Evolutionary conservation across 2,113 vertebrate genomes (phyloP), one percentile per base, ranked within the genome.

Genomic region (Abramis brama): DNA sequence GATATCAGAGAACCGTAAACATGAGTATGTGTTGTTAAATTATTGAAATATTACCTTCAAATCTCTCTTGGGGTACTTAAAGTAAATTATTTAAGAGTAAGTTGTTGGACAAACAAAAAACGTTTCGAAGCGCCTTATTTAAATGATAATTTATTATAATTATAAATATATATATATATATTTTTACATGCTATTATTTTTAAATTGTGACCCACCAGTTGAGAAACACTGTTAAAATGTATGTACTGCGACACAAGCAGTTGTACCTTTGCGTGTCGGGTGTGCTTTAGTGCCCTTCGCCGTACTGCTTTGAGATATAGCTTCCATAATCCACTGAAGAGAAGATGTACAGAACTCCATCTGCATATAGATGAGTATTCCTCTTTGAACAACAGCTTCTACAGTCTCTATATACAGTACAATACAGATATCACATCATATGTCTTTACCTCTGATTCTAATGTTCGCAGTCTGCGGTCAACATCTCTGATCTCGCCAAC

Each of bases 311-410:
- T 96, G 93, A 12, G 93, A 92, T 76, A 97, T 90, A 27, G 95
- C 90, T 3, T 97, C 96, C 1, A 96, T 95, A 64, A 98, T 93
- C 97, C 96, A 97, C 83, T 89, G 89, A 57, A 98, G 92, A 33
- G 96, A 94, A 0, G 87, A 94, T 6, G 92, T 93, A 88, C 96
- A 97, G 60, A 96, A 95, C 39, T 96, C 96, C 92, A 97, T 93
- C 97, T 98, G 90, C 62, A 85, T 52, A 60, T 5, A 12, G 17
- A 8, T 0, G 39, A 64, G 5, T n/a, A 27, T 17, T 21, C n/a
- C 25, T 52, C 10, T 21, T 6, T 52, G 1, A 47, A 11, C 17
- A 82, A 12, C 33, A 79, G 19, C 57, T 39, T 2, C 43, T 3
- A 43, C 23, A 11, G 47, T 77, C 13, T 77, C 13, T 7, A n/a